Base-by-base conservation (phyloP, 2,113 vertebrate genomes). In the Bucco capensis region DNA sequence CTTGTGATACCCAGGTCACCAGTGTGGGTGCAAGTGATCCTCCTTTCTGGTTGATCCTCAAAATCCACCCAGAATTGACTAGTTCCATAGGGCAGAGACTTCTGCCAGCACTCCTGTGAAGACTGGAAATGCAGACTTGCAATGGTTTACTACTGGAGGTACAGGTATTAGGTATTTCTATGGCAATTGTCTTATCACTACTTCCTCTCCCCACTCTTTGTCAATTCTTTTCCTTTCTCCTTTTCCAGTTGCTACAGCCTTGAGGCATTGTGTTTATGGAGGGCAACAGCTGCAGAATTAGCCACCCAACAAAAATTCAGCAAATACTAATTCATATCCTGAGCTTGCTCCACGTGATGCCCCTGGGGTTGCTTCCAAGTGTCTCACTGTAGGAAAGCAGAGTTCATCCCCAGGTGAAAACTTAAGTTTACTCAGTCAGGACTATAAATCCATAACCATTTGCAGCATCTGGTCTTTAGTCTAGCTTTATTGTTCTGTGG, bases 311-410 rank as follows among this genome's bases (percentile, higher is more conserved):
- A 72, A 51, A 88, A 93, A 58, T 54, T 67, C 35, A 56, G 28
- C 16, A 66, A 67, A 90, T 74, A 21, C 13, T n/a, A 28, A 33
- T 67, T 66, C 3, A 9, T 21, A 14, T 42, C 38, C 61, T 74
- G 31, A 69, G 56, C 16, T 91, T 6, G 3, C 16, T 91, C 42
- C 3, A 1, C 42, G 60, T 61, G 60, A 62, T 74, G 64, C 5
- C 9, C 30, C 19, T 0, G 0, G 81, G 28, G 10, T 83, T 78
- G 13, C 56, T 81, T 65, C 49, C 1, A 4, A 10, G 23, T 28
- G 8, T 67, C 22, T 86, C 38, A 13, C 27, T 76, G 42, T 50
- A 60, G 35, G 17, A 88, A 14, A 14, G 25, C 16, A 60, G 47
- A 51, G 35, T 49, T 83, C 21, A 60, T 60, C 53, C 21, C 24